Evolutionary conservation across 2,888 invertebrate species (phyloP).

Genomic region (Xestia xanthographa): DNA sequence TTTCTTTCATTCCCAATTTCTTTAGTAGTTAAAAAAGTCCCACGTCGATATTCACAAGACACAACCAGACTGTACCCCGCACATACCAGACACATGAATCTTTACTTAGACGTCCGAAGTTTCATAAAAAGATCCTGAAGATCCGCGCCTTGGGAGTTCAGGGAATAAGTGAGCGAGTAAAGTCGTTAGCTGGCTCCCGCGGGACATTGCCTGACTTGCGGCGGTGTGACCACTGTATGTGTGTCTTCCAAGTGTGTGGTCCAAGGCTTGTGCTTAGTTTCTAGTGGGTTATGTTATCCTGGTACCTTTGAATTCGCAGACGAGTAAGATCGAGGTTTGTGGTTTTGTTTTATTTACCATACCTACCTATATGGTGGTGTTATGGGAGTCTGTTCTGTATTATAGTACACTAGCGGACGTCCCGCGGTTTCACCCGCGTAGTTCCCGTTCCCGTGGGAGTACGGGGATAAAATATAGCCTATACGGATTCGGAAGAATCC

Average conservation of each 20-base stretch:
- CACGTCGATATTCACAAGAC: conserved; percentile 10
- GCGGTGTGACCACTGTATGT: conserved; percentile 34
- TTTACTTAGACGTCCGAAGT: conserved; percentile 50
- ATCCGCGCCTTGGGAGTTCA: conserved; percentile 41
- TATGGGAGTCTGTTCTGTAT: not conserved
- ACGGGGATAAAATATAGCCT: too few species aligned
- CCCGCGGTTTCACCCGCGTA: too few species aligned
- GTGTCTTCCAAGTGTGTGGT: conserved; percentile 29
- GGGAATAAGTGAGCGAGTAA: conserved; percentile 51
- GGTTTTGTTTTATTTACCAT: not conserved
- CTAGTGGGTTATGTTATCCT: conserved; percentile 29
- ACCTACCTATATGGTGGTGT: too few species aligned
- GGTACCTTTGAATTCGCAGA: not conserved
- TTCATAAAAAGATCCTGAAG: conserved; percentile 48
- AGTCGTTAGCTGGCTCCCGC: conserved; percentile 51
- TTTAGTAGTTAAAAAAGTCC: not conserved
- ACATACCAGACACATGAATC: conserved; percentile 59
- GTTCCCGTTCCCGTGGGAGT: too few species aligned
- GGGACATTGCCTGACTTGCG: conserved; percentile 44
- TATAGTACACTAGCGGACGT: too few species aligned
- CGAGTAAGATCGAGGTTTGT: not conserved
- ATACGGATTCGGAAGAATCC: too few species aligned
- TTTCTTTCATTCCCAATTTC: not conserved
- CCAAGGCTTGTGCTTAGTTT: conserved; percentile 6
- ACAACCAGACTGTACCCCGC: not conserved